Base-by-base conservation (phyloP, 2,113 vertebrate species). In the Epinephelus cyanopodus region DNA sequence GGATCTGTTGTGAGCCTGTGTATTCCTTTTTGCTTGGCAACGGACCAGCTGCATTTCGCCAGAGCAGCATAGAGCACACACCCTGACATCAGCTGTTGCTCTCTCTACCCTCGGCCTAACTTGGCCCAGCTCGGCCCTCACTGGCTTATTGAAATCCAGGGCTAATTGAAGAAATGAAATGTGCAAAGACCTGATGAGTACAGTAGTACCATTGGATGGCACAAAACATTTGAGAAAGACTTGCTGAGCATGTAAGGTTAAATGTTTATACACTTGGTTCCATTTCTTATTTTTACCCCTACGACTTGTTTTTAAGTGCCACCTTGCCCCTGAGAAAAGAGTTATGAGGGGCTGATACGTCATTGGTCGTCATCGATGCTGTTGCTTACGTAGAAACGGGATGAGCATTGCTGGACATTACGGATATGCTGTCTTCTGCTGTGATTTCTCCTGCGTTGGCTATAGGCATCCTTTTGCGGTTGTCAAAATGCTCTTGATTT, bases 41-140 rank as follows among this genome's bases (percentile, higher is more conserved):
- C 87, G 5, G 75, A 92, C 89, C 91, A 92, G 89, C 91, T 93
- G 91, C 79, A 70, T 82, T 89, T 91, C 42, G 76, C 86, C 83
- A 84, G 78, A 90, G 87, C 79, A 87, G 90, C 87, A 82, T 47
- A 85, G 76, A 82, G 80, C 85, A 88, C 90, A 90, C 91, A 63
- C 86, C 89, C 93, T 48, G 78, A 90, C 85, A 79, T 94, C 95
- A 96, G 94, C 95, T 96, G 94, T 94, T 33, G 84, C 90, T 87
- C 90, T 91, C 89, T 79, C 92, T 90, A 88, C 93, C 85, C 82
- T 73, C 27, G 56, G 60, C 84, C 81, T 69, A 63, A 77, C 62
- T 66, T 69, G 65, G 79, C 71, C 71, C 60, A 12, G 60, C 25
- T 45, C 37, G 58, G 60, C 65, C 82, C 69, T 33, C 75, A 27